Conservation (phyloP, 2,797 vertebrate species). For the Clarias pachynema region DNA sequence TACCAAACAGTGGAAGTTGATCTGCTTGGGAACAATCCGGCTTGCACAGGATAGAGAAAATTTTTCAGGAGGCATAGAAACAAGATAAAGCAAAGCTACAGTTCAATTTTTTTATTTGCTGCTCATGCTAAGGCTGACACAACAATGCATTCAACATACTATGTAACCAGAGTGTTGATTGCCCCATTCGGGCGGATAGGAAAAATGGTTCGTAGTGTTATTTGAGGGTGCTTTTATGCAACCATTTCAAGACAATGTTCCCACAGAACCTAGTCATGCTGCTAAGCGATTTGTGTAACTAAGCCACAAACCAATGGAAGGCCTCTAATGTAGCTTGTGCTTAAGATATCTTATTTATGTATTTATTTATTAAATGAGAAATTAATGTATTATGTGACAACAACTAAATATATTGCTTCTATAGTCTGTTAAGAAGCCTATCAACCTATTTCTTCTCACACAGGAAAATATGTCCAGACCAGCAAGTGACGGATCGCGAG, state of each 20-base stretch:
- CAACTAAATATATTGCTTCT: neutral
- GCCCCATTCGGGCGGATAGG: neutral
- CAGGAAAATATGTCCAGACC: neutral
- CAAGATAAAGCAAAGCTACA: neutral
- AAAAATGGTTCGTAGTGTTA: neutral
- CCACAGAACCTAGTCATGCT: neutral
- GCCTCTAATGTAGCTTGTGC: neutral
- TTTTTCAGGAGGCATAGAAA: neutral
- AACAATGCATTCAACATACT: neutral
- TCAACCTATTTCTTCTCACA: neutral
- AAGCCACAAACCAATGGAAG: neutral
- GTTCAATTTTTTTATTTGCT: neutral
- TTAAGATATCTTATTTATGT: neutral
- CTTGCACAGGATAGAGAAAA: neutral
- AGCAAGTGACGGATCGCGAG: neutral
- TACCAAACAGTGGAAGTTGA: neutral
- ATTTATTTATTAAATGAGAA: neutral
- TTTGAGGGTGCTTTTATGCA: neutral
- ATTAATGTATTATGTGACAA: neutral
- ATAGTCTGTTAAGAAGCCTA: neutral
- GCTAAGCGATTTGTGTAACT: neutral
- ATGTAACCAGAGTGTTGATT: neutral
- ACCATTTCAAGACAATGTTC: neutral
- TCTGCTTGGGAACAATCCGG: neutral
- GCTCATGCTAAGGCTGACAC: neutral